A percentile compares a stretch with the other conserved stretches of the same genome.
These are phyloP conservation scores for Glyptemys insculpta DNA, from an alignment of 2,797 vertebrate species.

Conservation along the genomic window DNA sequence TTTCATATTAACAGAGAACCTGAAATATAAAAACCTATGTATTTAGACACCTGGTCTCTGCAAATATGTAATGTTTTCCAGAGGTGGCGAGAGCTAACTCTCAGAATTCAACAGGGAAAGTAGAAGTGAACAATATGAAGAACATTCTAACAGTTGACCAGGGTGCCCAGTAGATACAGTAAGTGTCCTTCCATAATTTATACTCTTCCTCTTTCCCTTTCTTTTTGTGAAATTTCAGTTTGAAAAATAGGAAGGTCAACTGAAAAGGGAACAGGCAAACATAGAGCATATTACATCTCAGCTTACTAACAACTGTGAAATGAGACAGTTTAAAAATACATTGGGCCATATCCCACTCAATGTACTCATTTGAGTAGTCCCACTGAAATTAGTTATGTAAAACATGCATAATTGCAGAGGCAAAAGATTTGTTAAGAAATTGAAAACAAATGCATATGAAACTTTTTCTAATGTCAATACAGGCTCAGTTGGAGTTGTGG, in stretches of 20 bases:
- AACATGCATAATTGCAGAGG: too few species aligned
- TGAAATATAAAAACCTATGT: neutral
- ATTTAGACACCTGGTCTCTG: neutral
- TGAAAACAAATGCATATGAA: too few species aligned
- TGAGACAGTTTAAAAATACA: neutral
- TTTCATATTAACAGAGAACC: neutral
- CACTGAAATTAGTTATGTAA: too few species aligned
- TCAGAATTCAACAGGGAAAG: neutral
- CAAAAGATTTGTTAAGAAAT: too few species aligned
- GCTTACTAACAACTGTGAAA: neutral
- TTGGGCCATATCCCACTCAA: neutral
- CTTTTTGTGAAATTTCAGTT: neutral
- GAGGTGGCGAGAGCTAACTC: neutral
- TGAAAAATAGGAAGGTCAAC: neutral
- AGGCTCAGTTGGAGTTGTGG: too few species aligned
- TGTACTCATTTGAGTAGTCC: too few species aligned
- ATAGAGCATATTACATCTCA: neutral
- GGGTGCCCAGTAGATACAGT: neutral
- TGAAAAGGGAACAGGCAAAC: neutral
- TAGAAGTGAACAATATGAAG: neutral
- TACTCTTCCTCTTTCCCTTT: neutral
- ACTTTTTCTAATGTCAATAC: too few species aligned
- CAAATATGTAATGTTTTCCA: neutral
- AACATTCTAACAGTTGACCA: neutral
- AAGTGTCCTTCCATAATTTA: neutral